phyloP scores from a whole-genome alignment of 1,140 invertebrate species.

The Temnothorax nylanderi region DNA sequence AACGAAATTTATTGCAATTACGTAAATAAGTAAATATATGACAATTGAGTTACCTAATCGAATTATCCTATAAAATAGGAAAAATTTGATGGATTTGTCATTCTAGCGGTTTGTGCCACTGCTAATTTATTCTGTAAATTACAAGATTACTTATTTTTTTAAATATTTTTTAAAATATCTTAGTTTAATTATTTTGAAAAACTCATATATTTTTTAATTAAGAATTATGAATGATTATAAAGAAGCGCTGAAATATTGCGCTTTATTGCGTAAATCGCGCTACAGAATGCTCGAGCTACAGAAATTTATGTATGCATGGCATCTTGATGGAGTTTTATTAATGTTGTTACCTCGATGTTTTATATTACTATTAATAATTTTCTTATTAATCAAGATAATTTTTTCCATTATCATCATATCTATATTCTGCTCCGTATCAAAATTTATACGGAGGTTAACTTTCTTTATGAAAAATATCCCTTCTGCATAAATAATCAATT shows the following conservation, averaged over 20 bases:
- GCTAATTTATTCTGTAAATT: not conserved
- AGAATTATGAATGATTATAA: slow-evolving; percentile 4
- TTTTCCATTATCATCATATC: not conserved
- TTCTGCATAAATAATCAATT: not conserved
- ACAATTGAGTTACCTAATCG: not conserved
- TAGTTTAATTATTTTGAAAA: not conserved
- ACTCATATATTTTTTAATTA: slow-evolving; percentile 7
- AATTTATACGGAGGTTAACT: not conserved
- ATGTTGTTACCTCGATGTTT: slow-evolving; percentile 9
- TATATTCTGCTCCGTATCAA: not conserved
- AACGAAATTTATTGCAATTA: not conserved
- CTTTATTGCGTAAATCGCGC: slow-evolving; percentile 10
- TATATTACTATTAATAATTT: not conserved
- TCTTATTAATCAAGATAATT: not conserved
- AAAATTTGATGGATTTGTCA: not conserved
- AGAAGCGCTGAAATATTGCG: not conserved
- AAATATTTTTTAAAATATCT: not conserved
- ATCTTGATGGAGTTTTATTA: not conserved
- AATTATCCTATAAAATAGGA: not conserved
- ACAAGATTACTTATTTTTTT: not conserved
- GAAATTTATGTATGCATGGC: slow-evolving; percentile 3
- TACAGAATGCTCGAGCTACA: not conserved
- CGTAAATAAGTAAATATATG: not conserved
- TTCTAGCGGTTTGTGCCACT: not conserved
- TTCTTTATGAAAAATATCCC: not conserved